These are phyloP conservation scores for Sebastes dallii DNA, from an alignment of 2,797 vertebrate species.

Conservation along the genomic window DNA sequence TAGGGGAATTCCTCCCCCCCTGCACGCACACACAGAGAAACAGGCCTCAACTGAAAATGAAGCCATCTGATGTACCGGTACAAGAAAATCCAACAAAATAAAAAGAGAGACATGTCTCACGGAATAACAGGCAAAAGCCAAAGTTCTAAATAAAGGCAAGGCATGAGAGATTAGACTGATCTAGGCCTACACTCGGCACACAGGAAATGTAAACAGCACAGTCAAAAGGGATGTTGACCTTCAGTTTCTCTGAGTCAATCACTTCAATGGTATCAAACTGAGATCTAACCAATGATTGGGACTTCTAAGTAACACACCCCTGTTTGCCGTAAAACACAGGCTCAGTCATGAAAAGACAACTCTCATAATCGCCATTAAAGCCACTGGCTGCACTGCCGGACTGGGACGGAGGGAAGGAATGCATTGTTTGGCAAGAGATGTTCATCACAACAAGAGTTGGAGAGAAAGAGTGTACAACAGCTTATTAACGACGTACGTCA, in stretches of 20 bases:
- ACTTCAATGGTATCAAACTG: conserved; percentile 62
- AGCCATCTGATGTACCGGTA: conserved; percentile 50
- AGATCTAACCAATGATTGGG: conserved; percentile 53
- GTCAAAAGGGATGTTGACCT: conserved; percentile 71
- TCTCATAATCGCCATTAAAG: conserved; percentile 43
- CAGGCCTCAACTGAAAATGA: conserved; percentile 29
- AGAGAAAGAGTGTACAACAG: conserved; percentile 48
- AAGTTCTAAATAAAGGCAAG: conserved; percentile 55
- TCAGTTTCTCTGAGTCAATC: conserved; percentile 75
- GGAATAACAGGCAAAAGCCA: conserved; percentile 49
- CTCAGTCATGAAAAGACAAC: conserved; percentile 38
- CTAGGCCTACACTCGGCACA: conserved; percentile 46
- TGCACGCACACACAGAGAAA: conserved; percentile 1
- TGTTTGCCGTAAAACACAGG: conserved; percentile 43
- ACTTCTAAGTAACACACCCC: conserved; percentile 49
- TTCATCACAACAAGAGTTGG: conserved; percentile 46
- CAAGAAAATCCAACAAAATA: conserved; percentile 40
- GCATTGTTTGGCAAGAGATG: conserved; percentile 55
- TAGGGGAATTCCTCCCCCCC: conserved; percentile 69
- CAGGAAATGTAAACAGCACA: conserved; percentile 66
- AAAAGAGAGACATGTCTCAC: conserved; percentile 30
- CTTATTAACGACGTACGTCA: conserved; percentile 23
- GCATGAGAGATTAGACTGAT: conserved; percentile 46
- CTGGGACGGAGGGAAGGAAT: conserved; percentile 42
- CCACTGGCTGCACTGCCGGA: conserved; percentile 7